These are phyloP conservation scores for Bacillus rossius DNA, from an alignment of 1,140 invertebrate species.

Conservation along the genomic window DNA sequence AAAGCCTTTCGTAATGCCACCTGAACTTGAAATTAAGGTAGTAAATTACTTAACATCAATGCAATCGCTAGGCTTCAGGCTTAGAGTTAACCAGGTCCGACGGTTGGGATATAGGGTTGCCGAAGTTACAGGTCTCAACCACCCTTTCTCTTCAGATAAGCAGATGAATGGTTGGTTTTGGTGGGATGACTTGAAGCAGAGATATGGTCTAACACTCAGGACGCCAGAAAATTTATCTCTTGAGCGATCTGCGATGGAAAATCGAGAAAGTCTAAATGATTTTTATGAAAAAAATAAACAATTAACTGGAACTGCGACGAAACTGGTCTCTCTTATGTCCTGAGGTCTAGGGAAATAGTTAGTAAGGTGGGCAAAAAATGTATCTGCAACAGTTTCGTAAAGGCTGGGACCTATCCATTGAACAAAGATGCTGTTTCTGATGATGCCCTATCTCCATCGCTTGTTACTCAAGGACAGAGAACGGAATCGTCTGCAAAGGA, in stretches of 20 bases:
- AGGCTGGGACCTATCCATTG: neutral
- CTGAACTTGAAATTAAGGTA: no score
- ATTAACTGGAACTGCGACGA: neutral
- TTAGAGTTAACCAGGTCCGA: neutral
- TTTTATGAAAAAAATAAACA: neutral
- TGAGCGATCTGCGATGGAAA: neutral
- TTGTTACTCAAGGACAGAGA: neutral
- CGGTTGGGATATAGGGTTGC: neutral
- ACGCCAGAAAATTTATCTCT: neutral
- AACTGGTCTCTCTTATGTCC: neutral
- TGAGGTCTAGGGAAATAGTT: neutral
- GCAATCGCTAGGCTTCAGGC: no score
- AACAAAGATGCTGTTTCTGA: neutral
- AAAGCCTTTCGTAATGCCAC: no score
- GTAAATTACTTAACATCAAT: no score
- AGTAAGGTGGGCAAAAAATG: neutral
- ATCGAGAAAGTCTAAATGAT: neutral
- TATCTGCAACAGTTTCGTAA: neutral
- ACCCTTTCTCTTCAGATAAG: neutral
- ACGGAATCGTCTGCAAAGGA: no score
- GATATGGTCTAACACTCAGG: neutral
- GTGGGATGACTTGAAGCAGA: neutral
- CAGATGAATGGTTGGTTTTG: neutral
- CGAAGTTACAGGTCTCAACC: neutral
- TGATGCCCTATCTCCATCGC: neutral